Percentiles rank a stretch among this genome's conserved stretches.
phyloP scores from a whole-genome alignment of 2,113 vertebrate genomes.

The Physeter macrocephalus region DNA sequence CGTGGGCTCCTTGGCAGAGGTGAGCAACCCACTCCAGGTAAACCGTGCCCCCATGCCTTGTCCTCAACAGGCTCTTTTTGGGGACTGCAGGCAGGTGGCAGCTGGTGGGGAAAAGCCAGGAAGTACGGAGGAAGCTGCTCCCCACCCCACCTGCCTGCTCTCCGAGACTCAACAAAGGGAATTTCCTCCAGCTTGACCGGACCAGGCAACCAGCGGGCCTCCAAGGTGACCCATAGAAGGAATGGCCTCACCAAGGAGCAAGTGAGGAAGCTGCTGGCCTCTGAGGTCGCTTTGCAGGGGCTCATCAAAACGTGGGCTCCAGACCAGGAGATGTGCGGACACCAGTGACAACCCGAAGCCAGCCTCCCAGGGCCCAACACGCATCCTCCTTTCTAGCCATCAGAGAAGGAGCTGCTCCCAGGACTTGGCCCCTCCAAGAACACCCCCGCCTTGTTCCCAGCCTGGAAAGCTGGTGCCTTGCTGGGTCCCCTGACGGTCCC shows the following conservation, averaged over 20 bases:
- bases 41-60: background rate
- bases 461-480: background rate
- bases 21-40: background rate
- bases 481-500: background rate
- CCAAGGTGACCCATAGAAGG: background rate
- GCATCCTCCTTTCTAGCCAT: accelerated
- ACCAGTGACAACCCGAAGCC: background rate
- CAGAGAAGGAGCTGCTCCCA: background rate
- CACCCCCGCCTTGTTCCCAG: background rate
- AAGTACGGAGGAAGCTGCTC: background rate
- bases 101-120: background rate
- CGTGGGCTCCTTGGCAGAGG: background rate
- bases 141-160: background rate
- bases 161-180: background rate
- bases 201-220: background rate
- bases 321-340: background rate
- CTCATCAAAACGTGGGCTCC: background rate
- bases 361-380: background rate
- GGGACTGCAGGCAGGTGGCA: background rate
- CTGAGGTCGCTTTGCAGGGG: slow-evolving; percentile 2
- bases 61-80: background rate
- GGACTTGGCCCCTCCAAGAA: background rate
- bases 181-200: background rate
- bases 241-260: background rate
- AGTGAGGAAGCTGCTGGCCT: slow-evolving; percentile 5